Percentiles rank a stretch among this genome's conserved stretches.
phyloP scores from a whole-genome alignment of 2,888 invertebrate genomes.

The Octodonta nipae region DNA sequence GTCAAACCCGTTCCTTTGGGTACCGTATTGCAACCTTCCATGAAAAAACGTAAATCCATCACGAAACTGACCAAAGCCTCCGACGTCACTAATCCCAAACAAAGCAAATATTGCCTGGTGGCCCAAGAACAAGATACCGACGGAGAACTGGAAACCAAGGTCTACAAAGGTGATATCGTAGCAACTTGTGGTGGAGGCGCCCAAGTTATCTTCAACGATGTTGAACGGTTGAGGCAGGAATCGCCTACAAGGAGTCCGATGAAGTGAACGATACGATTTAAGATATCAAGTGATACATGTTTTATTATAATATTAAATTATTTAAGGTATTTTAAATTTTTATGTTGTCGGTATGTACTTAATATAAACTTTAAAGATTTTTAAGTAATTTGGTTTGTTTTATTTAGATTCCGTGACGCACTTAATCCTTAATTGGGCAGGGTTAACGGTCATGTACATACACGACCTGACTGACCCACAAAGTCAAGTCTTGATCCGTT shows the following conservation, averaged over 20 bases:
- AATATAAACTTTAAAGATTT: too few relatives aligned
- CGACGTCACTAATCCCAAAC: conserved; percentile 55
- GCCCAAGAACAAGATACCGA: conserved; percentile 85
- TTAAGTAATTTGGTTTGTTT: too few relatives aligned
- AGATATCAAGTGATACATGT: too few relatives aligned
- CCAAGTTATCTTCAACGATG: conserved; percentile 87
- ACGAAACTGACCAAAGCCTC: conserved; percentile 68
- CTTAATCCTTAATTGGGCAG: too few relatives aligned
- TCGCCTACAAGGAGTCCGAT: conserved; percentile 63
- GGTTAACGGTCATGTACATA: too few relatives aligned
- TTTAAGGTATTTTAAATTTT: too few relatives aligned
- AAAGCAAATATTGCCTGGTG: conserved; percentile 76
- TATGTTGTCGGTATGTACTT: too few relatives aligned
- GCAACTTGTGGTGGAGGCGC: conserved; percentile 91
- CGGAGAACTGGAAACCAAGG: conserved; percentile 83
- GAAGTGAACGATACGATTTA: too few relatives aligned
- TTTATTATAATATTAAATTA: too few relatives aligned
- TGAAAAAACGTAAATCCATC: conserved; percentile 70
- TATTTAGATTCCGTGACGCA: too few relatives aligned
- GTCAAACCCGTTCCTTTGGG: conserved; percentile 65
- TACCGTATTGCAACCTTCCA: conserved; percentile 76
- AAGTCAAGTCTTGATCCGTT: too few relatives aligned
- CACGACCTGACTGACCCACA: too few relatives aligned
- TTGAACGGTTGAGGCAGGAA: conserved; percentile 74
- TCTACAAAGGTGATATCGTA: conserved; percentile 87